Evolutionary conservation across 2,113 vertebrate species (phyloP).

Genomic region (Tringa solitaria): DNA sequence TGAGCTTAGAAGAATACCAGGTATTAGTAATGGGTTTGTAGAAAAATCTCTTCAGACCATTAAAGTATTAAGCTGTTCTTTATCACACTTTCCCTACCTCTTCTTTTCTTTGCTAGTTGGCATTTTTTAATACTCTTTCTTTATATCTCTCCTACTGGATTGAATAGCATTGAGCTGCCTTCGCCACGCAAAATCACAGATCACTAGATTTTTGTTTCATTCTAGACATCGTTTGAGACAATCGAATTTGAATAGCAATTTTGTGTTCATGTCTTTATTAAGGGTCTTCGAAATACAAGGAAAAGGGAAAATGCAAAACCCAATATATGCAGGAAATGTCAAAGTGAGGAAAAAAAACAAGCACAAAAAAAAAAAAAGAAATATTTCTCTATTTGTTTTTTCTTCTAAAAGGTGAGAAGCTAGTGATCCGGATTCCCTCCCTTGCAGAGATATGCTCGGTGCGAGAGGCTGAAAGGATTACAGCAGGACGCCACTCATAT

Average conservation of each 20-base stretch:
- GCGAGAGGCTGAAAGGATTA: not conserved
- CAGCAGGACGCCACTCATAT: not conserved
- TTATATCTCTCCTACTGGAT: slow-evolving; percentile 48
- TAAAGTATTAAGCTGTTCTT: slow-evolving; percentile 65
- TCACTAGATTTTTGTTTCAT: slow-evolving; percentile 69
- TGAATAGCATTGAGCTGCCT: slow-evolving; percentile 65
- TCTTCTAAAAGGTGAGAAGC: not conserved
- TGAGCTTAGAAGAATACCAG: slow-evolving; percentile 14
- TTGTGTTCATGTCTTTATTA: slow-evolving; percentile 75
- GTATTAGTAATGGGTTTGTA: slow-evolving; percentile 36
- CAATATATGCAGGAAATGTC: slow-evolving; percentile 18
- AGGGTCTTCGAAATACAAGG: slow-evolving; percentile 52
- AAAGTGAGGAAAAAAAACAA: slow-evolving; percentile 21
- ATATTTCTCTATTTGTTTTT: not conserved
- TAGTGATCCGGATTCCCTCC: not conserved
- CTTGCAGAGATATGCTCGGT: not conserved
- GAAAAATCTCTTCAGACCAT: slow-evolving; percentile 35
- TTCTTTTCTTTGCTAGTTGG: not conserved
- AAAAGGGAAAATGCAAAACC: slow-evolving; percentile 27
- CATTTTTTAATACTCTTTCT: slow-evolving; percentile 33
- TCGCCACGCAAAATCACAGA: slow-evolving; percentile 62
- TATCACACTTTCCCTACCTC: slow-evolving; percentile 23
- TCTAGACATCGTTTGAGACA: slow-evolving; percentile 70
- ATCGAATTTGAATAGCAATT: slow-evolving; percentile 75
- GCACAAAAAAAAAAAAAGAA: not conserved